Evolutionary conservation across 1,140 invertebrate species (phyloP).

Genomic region (Penaeus indicus): DNA sequence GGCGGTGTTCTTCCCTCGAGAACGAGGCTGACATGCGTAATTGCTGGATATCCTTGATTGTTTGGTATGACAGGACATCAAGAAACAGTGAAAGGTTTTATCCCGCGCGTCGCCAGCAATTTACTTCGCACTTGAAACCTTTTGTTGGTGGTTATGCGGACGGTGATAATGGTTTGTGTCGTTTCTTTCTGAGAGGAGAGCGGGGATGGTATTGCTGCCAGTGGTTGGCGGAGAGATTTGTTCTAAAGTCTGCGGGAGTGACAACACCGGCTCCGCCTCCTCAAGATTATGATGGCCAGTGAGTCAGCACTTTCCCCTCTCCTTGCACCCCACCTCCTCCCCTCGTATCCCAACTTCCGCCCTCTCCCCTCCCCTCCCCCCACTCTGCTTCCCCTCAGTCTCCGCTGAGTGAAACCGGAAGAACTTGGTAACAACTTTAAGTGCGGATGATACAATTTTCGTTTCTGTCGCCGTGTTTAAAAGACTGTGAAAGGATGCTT

Average conservation of each 20-base stretch:
- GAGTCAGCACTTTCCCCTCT: conserved; percentile 35
- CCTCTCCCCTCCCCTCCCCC: too few species aligned
- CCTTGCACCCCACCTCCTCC: too few species aligned
- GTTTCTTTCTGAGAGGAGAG: conserved; percentile 36
- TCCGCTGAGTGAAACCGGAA: too few species aligned
- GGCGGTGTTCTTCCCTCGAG: background rate
- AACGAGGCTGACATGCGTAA: conserved; percentile 55
- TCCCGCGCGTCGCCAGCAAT: conserved; percentile 60
- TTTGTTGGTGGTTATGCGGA: conserved; percentile 47
- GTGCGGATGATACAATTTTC: too few species aligned
- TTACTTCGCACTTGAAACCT: conserved; percentile 61
- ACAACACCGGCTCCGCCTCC: conserved; percentile 31
- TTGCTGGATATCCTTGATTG: conserved; percentile 63
- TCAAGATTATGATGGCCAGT: conserved; percentile 36
- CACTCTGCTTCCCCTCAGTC: too few species aligned
- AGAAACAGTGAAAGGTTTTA: conserved; percentile 64
- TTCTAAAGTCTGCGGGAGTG: conserved; percentile 52
- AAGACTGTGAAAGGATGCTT: too few species aligned
- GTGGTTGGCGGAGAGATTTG: conserved; percentile 46
- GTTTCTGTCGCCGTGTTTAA: too few species aligned
- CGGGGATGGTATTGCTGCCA: conserved; percentile 4
- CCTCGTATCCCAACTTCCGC: too few species aligned
- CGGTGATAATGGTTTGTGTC: conserved; percentile 54
- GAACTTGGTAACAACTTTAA: too few species aligned
- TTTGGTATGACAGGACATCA: conserved; percentile 62